Evolutionary conservation across 2,888 invertebrate genomes (phyloP).

Genomic region (Pandemis cinnamomeana): DNA sequence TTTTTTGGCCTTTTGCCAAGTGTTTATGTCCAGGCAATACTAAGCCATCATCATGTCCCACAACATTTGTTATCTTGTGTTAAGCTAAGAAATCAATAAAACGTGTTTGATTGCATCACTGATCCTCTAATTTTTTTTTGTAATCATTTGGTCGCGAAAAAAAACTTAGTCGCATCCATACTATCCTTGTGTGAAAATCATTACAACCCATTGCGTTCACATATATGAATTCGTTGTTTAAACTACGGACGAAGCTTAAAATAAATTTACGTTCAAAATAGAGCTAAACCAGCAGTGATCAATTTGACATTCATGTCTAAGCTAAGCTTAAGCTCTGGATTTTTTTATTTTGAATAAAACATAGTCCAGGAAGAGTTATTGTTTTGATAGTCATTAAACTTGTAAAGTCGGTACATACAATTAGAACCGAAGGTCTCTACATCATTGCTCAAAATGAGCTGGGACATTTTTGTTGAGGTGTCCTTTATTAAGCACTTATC

Average conservation of each 20-base stretch:
- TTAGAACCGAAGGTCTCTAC: too few relatives aligned
- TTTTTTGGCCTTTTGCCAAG: slow-evolving; percentile 2
- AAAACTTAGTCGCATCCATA: slow-evolving; percentile 55
- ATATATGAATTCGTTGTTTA: slow-evolving; percentile 72
- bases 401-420: too few relatives aligned
- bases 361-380: too few relatives aligned
- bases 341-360: too few relatives aligned
- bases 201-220: slow-evolving; percentile 73
- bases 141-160: background rate
- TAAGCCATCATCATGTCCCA: background rate
- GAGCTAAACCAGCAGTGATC: slow-evolving; percentile 46
- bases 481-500: background rate
- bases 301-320: too few relatives aligned
- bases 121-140: background rate
- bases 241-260: slow-evolving; percentile 69
- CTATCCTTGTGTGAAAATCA: slow-evolving; percentile 61
- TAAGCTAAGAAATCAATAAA: background rate
- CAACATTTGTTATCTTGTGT: background rate
- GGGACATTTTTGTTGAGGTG: background rate
- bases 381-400: too few relatives aligned
- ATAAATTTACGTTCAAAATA: slow-evolving; percentile 71
- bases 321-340: too few relatives aligned
- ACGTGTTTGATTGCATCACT: background rate
- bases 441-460: too few relatives aligned
- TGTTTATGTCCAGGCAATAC: background rate